Base-by-base conservation (phyloP, 2,797 vertebrate genomes). In the Epinephelus coioides region DNA sequence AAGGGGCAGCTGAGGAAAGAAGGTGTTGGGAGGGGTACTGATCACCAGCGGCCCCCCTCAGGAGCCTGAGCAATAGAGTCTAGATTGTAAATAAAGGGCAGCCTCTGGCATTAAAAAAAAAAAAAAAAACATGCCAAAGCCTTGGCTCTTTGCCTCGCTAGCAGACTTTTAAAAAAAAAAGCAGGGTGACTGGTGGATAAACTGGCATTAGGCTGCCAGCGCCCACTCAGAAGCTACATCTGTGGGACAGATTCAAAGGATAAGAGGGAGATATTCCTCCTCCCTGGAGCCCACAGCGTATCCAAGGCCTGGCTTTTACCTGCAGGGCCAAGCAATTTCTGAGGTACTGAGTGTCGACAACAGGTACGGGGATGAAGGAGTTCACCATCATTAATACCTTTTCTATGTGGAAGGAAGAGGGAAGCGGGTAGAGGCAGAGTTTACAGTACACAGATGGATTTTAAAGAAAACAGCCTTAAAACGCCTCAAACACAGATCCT, bases 211-310 rank as follows among this genome's bases (percentile, higher is more conserved):
- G 23, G 79, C 85, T 82, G 73, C 78, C 61, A 86, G 80, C 69
- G 49, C 62, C 82, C 81, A 84, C 86, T 87, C 88, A 80, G 17
- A 85, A 46, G 62, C 60, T 74, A 49, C 79, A 79, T 84, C 66
- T 68, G 67, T 63, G 62, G 76, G 83, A 86, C 66, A 63, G 72
- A 87, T 79, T 78, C 82, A 75, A 40, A 86, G 81, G 84, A 88
- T 74, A 34, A 86, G 71, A 70, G 49, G 54, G n/a, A 67, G 66
- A 73, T 65, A 59, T 62, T 62, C 21, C 63, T 72, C 61, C 71
- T 79, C 70, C 63, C 74, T 7, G 61, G 63, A 82, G 82, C 53
- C 21, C 2, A 10, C 72, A 10, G 25, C 15, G 44, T 15, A 74
- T 80, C 55, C 53, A 15, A 53, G 54, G 64, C 40, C 69, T 19